Conservation (phyloP, 2,888 invertebrate species). For the Melanostoma scalare region DNA sequence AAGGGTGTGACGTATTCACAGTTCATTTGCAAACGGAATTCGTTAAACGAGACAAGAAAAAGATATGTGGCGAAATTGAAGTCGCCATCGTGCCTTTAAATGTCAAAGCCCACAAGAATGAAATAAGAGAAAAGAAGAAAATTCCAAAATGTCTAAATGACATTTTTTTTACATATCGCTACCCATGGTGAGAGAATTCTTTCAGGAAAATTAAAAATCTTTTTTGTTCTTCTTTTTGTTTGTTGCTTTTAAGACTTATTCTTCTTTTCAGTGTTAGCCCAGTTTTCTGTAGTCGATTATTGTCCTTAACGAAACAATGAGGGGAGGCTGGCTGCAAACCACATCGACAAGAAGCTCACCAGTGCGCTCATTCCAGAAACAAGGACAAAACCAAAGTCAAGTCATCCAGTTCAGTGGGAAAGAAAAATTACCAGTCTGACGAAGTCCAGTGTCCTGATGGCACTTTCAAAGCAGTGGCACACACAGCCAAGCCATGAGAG, state of each 20-base stretch:
- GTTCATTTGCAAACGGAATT: slow-evolving; percentile 68
- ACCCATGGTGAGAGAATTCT: slow-evolving; percentile 33
- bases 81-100: slow-evolving; percentile 45
- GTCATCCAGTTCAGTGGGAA: slow-evolving; percentile 57
- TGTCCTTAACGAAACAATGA: slow-evolving; percentile 35
- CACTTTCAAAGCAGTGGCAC: slow-evolving; percentile 32
- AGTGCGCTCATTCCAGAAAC: slow-evolving; percentile 24
- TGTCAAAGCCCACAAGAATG: slow-evolving; percentile 35
- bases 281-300: slow-evolving; percentile 44
- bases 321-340: slow-evolving; percentile 29
- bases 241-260: not conserved
- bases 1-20: slow-evolving; percentile 55
- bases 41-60: slow-evolving; percentile 22
- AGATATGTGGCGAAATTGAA: slow-evolving; percentile 53
- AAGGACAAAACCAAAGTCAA: slow-evolving; percentile 55
- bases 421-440: slow-evolving; percentile 54
- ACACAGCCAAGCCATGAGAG: slow-evolving; percentile 17
- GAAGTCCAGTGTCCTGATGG: slow-evolving; percentile 54
- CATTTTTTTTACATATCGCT: slow-evolving; percentile 28
- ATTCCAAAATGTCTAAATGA: slow-evolving; percentile 55
- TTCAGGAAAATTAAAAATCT: slow-evolving; percentile 68
- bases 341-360: slow-evolving; percentile 43
- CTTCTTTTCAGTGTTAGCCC: slow-evolving; percentile 18
- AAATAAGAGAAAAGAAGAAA: not conserved
- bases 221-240: slow-evolving; percentile 1